These are phyloP conservation scores for Trichopria drosophilae DNA, from an alignment of 2,888 invertebrate genomes.

Conservation along the genomic window DNA sequence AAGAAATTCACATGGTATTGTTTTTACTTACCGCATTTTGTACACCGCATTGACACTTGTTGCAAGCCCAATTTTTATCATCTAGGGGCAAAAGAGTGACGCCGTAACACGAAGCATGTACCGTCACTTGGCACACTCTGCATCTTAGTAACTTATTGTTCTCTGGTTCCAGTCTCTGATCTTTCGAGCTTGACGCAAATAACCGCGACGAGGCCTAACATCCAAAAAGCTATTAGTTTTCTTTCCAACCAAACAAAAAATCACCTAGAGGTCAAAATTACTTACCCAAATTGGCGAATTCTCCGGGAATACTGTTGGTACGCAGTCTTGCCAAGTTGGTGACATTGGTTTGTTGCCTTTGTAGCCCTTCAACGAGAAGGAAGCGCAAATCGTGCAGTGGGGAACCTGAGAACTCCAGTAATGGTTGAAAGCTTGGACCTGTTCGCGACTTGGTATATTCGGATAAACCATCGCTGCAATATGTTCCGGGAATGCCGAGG, in stretches of 20 bases:
- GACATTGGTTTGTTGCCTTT: slow-evolving; percentile 50
- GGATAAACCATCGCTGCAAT: slow-evolving; percentile 58
- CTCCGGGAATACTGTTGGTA: slow-evolving; percentile 53
- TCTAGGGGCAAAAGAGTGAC: slow-evolving; percentile 52
- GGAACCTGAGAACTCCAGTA: slow-evolving; percentile 61
- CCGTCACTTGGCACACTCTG: slow-evolving; percentile 62
- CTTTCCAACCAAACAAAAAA: neutral
- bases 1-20: slow-evolving; percentile 7
- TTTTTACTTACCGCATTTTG: slow-evolving; percentile 51
- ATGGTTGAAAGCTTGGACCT: slow-evolving; percentile 61
- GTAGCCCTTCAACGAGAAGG: slow-evolving; percentile 56
- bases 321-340: slow-evolving; percentile 53
- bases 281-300: slow-evolving; percentile 56
- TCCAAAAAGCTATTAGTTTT: neutral
- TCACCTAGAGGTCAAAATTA: neutral
- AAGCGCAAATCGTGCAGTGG: slow-evolving; percentile 64
- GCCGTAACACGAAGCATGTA: slow-evolving; percentile 63
- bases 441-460: slow-evolving; percentile 53
- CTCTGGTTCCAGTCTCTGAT: slow-evolving; percentile 50
- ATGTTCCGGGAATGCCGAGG: slow-evolving; percentile 50
- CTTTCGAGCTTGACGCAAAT: slow-evolving; percentile 56
- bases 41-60: slow-evolving; percentile 55
- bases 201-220: slow-evolving; percentile 50
- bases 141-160: slow-evolving; percentile 61
- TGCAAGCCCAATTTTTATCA: slow-evolving; percentile 57